phyloP scores from a whole-genome alignment of 2,797 vertebrate genomes.

The Eulemur coronatus region DNA sequence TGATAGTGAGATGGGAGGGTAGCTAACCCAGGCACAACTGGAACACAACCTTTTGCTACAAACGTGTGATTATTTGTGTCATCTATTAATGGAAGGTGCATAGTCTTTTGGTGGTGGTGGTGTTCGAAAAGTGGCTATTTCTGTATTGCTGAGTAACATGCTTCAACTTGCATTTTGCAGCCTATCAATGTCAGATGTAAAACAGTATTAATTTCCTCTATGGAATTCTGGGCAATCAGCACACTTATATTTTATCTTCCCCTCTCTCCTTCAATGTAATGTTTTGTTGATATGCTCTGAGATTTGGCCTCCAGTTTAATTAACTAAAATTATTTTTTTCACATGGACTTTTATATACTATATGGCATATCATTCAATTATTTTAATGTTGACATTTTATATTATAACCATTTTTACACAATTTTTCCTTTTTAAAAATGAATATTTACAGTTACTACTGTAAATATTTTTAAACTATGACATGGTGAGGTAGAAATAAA shows the following conservation, averaged over 20 bases:
- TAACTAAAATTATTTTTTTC: not conserved
- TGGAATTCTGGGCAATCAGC: not conserved
- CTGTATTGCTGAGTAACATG: not conserved
- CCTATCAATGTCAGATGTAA: not conserved
- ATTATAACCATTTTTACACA: not conserved
- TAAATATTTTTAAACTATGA: not conserved
- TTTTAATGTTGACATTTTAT: not conserved
- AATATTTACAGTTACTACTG: not conserved
- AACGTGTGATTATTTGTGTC: not conserved
- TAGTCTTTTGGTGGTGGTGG: not conserved
- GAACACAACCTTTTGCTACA: not conserved
- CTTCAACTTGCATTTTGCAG: not conserved
- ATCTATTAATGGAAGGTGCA: not conserved
- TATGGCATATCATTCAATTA: not conserved
- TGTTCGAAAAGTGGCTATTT: not conserved
- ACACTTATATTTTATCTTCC: not conserved
- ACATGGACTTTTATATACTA: not conserved
- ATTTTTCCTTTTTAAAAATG: not conserved
- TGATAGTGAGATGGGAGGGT: not conserved
- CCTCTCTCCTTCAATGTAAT: not conserved
- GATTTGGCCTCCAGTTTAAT: not conserved
- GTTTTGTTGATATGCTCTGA: not conserved
- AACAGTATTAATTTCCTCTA: not conserved
- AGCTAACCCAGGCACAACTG: not conserved
- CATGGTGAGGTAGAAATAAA: not conserved